phyloP scores from a whole-genome alignment of 2,888 invertebrate genomes.

The Eurois occulta region DNA sequence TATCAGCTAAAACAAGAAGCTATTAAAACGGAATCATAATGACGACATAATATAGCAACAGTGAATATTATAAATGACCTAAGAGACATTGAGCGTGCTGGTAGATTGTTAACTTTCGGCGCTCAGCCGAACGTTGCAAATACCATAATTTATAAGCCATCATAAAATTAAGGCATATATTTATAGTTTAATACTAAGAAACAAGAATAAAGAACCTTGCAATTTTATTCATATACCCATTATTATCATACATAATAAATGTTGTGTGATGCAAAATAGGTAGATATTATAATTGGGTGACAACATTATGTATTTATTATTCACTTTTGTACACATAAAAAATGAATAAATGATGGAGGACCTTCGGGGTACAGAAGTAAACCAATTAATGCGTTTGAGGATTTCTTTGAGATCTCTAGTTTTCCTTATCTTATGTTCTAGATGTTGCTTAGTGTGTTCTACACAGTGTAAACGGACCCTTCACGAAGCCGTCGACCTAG shows the following conservation, averaged over 20 bases:
- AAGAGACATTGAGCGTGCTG: background rate
- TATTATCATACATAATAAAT: constrained; percentile 12
- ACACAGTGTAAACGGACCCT: no score
- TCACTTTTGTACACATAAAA: background rate
- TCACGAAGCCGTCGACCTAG: no score
- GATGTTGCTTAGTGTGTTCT: background rate
- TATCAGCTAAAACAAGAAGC: constrained; percentile 32
- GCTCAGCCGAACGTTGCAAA: background rate
- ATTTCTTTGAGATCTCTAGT: background rate
- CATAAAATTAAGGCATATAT: background rate
- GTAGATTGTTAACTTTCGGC: background rate
- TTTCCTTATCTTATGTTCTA: background rate
- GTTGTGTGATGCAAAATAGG: constrained; percentile 3
- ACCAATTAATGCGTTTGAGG: background rate
- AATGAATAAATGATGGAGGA: background rate
- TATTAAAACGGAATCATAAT: constrained; percentile 17
- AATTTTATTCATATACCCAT: constrained; percentile 11
- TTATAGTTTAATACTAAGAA: constrained; percentile 14
- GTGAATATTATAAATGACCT: background rate
- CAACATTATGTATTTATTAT: background rate
- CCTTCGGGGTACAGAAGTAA: background rate
- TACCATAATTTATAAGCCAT: no score
- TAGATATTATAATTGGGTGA: constrained; percentile 20
- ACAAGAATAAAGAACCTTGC: constrained; percentile 34
- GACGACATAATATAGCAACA: constrained; percentile 1